Percentiles rank a stretch among this genome's conserved stretches.
phyloP scores from a whole-genome alignment of 2,113 vertebrate genomes.

The Actenoides hombroni region DNA sequence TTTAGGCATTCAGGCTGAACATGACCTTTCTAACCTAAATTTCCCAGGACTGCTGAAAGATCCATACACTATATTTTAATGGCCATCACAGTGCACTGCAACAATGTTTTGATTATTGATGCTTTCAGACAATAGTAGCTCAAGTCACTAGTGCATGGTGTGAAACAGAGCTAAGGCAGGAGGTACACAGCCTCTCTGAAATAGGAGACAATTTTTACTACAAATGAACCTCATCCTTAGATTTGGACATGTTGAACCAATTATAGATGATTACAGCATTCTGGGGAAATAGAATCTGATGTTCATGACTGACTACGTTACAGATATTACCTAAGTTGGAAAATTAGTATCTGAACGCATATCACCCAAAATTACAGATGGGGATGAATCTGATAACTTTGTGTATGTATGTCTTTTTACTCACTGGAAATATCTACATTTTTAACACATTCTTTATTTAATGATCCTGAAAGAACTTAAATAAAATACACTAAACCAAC shows the following conservation, averaged over 20 bases:
- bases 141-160: neutral
- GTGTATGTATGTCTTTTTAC: neutral
- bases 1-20: conserved; percentile 30
- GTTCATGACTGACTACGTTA: neutral
- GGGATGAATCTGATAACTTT: neutral
- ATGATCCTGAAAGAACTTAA: neutral
- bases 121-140: conserved; percentile 14
- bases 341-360: neutral
- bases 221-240: neutral
- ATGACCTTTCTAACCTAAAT: conserved; percentile 33
- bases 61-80: conserved; percentile 32
- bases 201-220: neutral
- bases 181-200: neutral
- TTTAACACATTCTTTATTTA: neutral
- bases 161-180: conserved; percentile 5
- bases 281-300: neutral
- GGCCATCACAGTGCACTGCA: neutral
- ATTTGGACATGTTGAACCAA: neutral
- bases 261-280: neutral
- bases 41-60: conserved; percentile 24
- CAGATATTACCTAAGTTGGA: neutral
- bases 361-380: neutral
- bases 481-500: neutral
- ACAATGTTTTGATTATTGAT: conserved; percentile 16
- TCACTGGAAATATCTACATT: neutral